phyloP scores from a whole-genome alignment of 2,113 vertebrate genomes.

The Boulengeromyrus knoepffleri region DNA sequence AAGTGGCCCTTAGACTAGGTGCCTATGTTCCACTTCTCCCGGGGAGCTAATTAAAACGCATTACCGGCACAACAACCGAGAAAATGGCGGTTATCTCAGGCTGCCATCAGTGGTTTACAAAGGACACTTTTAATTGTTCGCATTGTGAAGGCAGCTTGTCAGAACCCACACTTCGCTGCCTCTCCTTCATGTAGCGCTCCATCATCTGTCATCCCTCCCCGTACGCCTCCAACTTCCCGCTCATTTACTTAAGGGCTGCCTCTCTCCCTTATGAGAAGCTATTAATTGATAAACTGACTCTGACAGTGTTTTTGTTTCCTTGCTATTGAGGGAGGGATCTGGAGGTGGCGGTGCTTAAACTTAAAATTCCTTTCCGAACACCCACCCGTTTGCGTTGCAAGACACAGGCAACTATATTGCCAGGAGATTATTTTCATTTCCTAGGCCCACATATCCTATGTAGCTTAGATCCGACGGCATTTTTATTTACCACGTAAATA shows the following conservation, averaged over 20 bases:
- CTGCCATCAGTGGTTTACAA: constrained; percentile 52
- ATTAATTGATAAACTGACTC: constrained; percentile 58
- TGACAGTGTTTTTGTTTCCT: constrained; percentile 40
- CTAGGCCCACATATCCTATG: neutral
- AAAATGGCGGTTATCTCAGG: constrained; percentile 56
- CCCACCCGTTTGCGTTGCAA: constrained; percentile 26
- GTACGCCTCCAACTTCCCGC: constrained; percentile 13
- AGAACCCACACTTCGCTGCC: constrained; percentile 40
- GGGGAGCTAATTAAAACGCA: constrained; percentile 66
- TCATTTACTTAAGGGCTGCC: constrained; percentile 36
- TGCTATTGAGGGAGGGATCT: neutral
- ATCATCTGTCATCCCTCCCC: constrained; percentile 16
- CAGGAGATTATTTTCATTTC: neutral
- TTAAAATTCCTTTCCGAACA: constrained; percentile 47
- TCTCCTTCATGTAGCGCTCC: constrained; percentile 36
- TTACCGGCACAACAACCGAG: constrained; percentile 56
- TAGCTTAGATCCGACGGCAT: neutral
- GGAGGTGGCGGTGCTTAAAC: constrained; percentile 50
- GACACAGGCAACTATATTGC: constrained; percentile 53
- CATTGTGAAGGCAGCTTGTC: constrained; percentile 55
- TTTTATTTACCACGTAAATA: neutral
- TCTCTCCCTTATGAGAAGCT: constrained; percentile 48
- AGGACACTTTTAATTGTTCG: constrained; percentile 66
- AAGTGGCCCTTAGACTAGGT: neutral
- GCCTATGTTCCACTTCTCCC: constrained; percentile 25